Percentiles rank a stretch among this genome's conserved stretches.
phyloP scores from a whole-genome alignment of 2,113 vertebrate genomes.

The Chauna torquata region DNA sequence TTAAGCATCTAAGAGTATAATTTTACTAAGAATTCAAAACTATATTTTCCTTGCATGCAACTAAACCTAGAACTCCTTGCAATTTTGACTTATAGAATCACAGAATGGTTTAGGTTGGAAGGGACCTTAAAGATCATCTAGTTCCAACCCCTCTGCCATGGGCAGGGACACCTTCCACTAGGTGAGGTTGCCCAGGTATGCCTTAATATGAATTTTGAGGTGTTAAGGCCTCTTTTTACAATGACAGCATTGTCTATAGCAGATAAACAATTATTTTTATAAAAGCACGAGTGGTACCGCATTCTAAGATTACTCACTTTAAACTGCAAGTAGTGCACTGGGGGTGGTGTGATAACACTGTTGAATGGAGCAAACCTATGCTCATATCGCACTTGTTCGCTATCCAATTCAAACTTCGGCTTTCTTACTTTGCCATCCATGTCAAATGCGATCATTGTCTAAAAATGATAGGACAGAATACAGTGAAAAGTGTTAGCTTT shows the following conservation, averaged over 20 bases:
- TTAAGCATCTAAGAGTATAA: not conserved
- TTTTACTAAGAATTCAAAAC: not conserved
- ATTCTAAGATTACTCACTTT: slow-evolving; percentile 80
- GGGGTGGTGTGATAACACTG: slow-evolving; percentile 96
- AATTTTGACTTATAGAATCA: not conserved
- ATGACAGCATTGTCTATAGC: not conserved
- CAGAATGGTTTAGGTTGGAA: not conserved
- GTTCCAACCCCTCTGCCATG: not conserved
- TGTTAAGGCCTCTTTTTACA: not conserved
- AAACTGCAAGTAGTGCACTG: slow-evolving; percentile 97
- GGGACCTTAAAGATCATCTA: not conserved
- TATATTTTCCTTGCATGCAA: not conserved
- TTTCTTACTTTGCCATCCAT: slow-evolving; percentile 98
- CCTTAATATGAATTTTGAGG: not conserved
- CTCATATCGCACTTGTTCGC: slow-evolving; percentile 97
- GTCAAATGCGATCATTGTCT: slow-evolving; percentile 99
- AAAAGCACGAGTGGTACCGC: not conserved
- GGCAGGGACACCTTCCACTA: not conserved
- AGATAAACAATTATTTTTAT: not conserved
- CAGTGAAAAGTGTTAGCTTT: not conserved
- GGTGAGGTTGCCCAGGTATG: not conserved
- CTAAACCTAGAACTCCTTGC: not conserved
- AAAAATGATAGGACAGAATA: not conserved
- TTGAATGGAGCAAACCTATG: slow-evolving; percentile 98
- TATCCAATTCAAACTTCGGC: slow-evolving; percentile 97